Evolutionary conservation across 2,888 invertebrate species (phyloP), one percentile per base, ranked within the genome.

Genomic region (Dexiosoma caninum): DNA sequence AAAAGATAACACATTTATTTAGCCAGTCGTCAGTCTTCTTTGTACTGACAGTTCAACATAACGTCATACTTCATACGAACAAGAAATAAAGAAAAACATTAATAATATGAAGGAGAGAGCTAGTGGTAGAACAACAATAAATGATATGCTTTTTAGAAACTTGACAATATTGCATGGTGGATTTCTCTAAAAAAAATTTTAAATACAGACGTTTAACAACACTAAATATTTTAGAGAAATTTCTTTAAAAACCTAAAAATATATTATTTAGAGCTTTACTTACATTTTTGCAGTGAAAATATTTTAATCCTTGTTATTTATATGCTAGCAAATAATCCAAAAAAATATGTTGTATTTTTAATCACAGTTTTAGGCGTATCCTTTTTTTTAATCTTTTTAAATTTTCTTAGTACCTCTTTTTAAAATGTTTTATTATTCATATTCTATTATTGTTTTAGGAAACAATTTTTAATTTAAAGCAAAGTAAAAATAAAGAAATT

Each of bases 341-440:
- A 42, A 19, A 23, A 37, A 12, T 27, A 46, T 62, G 21, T 57
- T 35, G 14, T 14, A 30, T 49, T 37, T n/a, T 51, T 69, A 74
- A 81, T 72, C 81, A 81, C 81, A 81, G 81, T 74, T 77, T 75
- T 71, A 66, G 77, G 72, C 72, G 81, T 81, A 81, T 81, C 77
- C 81, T 81, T 70, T 57, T n/a, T n/a, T 35, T 46, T 21, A 59
- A 16, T 67, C 40, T 37, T 57, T 16, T 19, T 21, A 42, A 42
- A 32, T 53, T 27, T 21, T 14, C 19, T 7, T 30, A n/a, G 42
- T 42, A 37, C 37, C 32, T 23, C 37, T 16, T 30, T 19, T 51
- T 40, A 37, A 30, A 30, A 32, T 46, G 12, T 2, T 12, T 6
- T 12, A 30, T 8, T 12, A 30, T 64, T 23, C 37, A 23, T 21